Conservation (phyloP, 1,140 invertebrate genomes). For the Plutomurus gul region DNA sequence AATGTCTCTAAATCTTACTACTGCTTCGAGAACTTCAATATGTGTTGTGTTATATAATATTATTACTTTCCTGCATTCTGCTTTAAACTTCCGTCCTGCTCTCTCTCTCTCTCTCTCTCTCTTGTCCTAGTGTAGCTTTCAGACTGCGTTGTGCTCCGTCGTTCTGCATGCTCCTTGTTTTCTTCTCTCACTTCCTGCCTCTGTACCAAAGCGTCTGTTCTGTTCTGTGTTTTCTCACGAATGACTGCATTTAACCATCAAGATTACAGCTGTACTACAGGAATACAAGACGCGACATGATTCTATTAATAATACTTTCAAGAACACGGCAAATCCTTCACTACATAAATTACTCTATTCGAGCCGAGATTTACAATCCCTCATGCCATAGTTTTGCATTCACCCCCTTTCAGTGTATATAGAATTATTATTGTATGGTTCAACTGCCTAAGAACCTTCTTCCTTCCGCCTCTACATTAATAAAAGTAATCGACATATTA, state of each 20-base stretch:
- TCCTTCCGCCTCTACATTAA: too few relatives aligned
- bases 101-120: not conserved
- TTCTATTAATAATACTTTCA: constrained; percentile 30
- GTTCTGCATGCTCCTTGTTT: too few relatives aligned
- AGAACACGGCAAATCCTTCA: constrained; percentile 23
- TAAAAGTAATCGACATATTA: too few relatives aligned
- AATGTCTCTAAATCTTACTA: constrained; percentile 25
- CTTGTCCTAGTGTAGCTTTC: too few relatives aligned
- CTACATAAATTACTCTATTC: constrained; percentile 21
- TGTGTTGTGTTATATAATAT: not conserved
- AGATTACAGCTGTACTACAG: constrained; percentile 7
- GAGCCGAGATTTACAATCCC: not conserved
- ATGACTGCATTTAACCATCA: constrained; percentile 12
- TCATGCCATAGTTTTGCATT: not conserved
- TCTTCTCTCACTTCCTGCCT: not conserved
- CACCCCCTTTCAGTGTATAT: too few relatives aligned
- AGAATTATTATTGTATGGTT: not conserved
- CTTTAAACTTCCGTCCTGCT: not conserved
- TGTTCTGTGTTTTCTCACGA: constrained; percentile 21
- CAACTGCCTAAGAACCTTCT: too few relatives aligned
- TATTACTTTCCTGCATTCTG: too few relatives aligned
- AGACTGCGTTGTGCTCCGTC: too few relatives aligned
- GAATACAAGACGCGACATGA: constrained; percentile 7
- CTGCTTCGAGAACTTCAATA: constrained; percentile 10
- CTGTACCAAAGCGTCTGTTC: not conserved